Evolutionary conservation across 2,888 invertebrate species (phyloP).

Genomic region (Hyles lineata): DNA sequence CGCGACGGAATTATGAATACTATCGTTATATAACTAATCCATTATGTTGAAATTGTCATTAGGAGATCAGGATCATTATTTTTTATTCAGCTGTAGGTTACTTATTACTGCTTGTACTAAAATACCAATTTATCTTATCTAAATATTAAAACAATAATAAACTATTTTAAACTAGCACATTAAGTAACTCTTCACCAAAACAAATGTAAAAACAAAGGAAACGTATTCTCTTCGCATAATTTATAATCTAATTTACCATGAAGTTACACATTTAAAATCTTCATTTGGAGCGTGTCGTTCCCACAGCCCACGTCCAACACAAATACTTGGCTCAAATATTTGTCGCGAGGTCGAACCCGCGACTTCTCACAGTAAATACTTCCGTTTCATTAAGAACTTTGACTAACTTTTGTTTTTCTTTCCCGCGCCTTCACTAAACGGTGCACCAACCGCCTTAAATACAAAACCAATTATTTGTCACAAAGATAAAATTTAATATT

Average conservation of each 20-base stretch:
- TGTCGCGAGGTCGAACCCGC: not conserved
- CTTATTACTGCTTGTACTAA: no score
- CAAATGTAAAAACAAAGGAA: no score
- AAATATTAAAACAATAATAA: no score
- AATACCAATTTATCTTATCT: no score
- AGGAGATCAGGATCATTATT: no score
- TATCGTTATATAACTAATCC: no score
- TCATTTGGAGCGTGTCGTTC: not conserved
- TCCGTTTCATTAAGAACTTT: slow-evolving; percentile 5
- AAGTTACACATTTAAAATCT: not conserved
- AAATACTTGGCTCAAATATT: slow-evolving; percentile 19
- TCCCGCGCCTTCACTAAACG: slow-evolving; percentile 14
- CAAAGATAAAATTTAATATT: no score
- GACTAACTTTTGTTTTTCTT: slow-evolving; percentile 15
- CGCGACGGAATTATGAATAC: no score
- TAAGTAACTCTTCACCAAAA: no score
- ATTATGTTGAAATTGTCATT: no score
- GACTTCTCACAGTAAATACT: slow-evolving; percentile 11
- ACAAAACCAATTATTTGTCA: not conserved
- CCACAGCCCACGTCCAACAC: slow-evolving; percentile 17
- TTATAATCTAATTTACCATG: not conserved
- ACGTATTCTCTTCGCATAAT: not conserved
- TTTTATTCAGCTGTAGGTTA: no score
- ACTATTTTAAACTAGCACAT: no score
- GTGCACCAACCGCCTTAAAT: not conserved